A percentile compares a stretch with the other conserved stretches of the same genome.
These are phyloP conservation scores for Balaenoptera acutorostrata DNA, from an alignment of 2,113 vertebrate species.

Conservation along the genomic window DNA sequence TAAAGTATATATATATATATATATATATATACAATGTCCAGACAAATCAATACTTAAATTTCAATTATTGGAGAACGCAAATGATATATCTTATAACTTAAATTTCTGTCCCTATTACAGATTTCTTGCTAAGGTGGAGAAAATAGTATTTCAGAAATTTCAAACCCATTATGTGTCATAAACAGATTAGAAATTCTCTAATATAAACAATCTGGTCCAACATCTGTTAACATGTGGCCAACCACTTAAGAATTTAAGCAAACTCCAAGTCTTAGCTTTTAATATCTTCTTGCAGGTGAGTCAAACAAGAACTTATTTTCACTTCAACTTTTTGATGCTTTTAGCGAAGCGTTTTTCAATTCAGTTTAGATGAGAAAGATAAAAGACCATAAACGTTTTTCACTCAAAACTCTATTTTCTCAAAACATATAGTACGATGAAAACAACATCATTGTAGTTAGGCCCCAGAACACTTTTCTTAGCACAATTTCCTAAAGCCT, in stretches of 20 bases:
- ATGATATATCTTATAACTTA: background rate
- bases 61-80: conserved; percentile 4
- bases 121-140: background rate
- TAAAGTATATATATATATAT: too few relatives aligned
- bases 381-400: background rate
- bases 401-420: background rate
- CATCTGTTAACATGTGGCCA: background rate
- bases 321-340: background rate
- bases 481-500: background rate
- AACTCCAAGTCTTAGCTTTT: background rate
- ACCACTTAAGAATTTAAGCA: background rate
- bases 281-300: background rate
- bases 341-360: background rate
- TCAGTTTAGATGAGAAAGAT: background rate
- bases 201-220: background rate
- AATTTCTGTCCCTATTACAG: background rate
- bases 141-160: conserved; percentile 33
- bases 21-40: background rate
- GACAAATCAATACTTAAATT: background rate
- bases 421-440: background rate
- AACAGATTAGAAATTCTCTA: background rate
- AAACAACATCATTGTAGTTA: background rate
- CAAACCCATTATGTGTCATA: background rate
- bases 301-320: background rate
- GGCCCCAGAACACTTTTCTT: background rate